Base-by-base conservation (phyloP, 2,888 invertebrate species). In the Chymomyza amoena region DNA sequence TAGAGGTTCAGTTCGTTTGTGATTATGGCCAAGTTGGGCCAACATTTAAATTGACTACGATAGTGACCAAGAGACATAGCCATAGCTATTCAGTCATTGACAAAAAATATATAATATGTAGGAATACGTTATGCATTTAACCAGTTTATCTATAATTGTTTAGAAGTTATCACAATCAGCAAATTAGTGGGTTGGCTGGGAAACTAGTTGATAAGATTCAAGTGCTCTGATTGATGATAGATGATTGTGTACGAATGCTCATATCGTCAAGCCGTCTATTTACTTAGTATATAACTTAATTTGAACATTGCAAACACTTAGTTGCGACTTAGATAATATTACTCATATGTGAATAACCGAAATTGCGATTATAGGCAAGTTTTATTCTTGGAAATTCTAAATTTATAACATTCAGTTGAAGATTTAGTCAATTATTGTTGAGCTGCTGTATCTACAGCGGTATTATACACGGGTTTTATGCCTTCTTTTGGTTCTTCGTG, bases 161-260 rank as follows among this genome's bases (percentile, higher is more conserved):
- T 57, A 13, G 15, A 57, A 57, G 15, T 57, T 57, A 57, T 57
- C 56, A 20, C 25, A 57, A 18, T 57, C 15, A 57, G 15, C 57
- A 57, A 57, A 57, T 57, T 57, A 57, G 54, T 54, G 20, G 20
- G 18, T 18, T 15, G 54, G 18, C 15, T n/a, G 16, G 9, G 54
- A 54, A 54, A 20, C 9, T n/a, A 54, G 54, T 25, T 62, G 84
- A 87, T 87, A 87, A 78, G 73, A 61, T 20, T 52, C 56, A 75
- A 74, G 61, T 64, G 64, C 18, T 60, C 64, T 76, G 76, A 80
- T 72, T 72, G 67, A 77, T 77, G 85, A 87, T 78, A 71, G 70
- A 32, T 9, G 28, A 25, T 54, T 59, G n/a, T 59, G 59, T 15
- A 13, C 28, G 9, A 59, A 25, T 59, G 32, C 32, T 28, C 54